These are phyloP conservation scores for Caenorhabditis drosophilae DNA, from an alignment of 2,888 invertebrate genomes.

Conservation along the genomic window DNA sequence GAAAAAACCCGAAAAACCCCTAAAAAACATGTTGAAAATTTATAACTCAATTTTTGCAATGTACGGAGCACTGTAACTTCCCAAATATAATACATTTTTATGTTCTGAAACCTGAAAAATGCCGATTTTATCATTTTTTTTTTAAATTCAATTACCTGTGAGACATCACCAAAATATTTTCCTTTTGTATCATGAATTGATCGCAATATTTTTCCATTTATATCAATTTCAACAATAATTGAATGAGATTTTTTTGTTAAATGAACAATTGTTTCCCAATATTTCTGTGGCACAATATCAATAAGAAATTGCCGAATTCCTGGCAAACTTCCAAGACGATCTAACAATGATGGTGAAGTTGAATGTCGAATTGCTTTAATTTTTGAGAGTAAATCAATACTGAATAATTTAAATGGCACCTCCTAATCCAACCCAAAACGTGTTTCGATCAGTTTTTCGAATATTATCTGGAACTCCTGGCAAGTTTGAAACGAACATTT, in stretches of 20 bases:
- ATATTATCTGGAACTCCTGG: slow-evolving; percentile 78
- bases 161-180: slow-evolving; percentile 51
- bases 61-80: slow-evolving; percentile 56
- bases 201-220: slow-evolving; percentile 53
- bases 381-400: background rate
- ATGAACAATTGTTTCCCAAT: slow-evolving; percentile 42
- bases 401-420: slow-evolving; percentile 10
- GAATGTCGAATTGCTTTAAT: slow-evolving; percentile 30
- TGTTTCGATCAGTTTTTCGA: slow-evolving; percentile 50
- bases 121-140: background rate
- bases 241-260: slow-evolving; percentile 54
- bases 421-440: slow-evolving; percentile 50
- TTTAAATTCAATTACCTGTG: slow-evolving; percentile 43
- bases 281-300: slow-evolving; percentile 33
- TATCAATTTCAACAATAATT: slow-evolving; percentile 54
- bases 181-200: slow-evolving; percentile 61
- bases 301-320: slow-evolving; percentile 48
- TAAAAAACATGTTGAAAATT: too few relatives aligned
- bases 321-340: slow-evolving; percentile 47
- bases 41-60: slow-evolving; percentile 51
- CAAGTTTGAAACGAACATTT: slow-evolving; percentile 81
- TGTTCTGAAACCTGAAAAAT: slow-evolving; percentile 49
- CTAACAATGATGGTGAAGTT: slow-evolving; percentile 23
- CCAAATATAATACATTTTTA: slow-evolving; percentile 54
- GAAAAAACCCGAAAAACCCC: too few relatives aligned